Evolutionary conservation across 2,113 vertebrate species (phyloP).

Genomic region (Hylia prasina): DNA sequence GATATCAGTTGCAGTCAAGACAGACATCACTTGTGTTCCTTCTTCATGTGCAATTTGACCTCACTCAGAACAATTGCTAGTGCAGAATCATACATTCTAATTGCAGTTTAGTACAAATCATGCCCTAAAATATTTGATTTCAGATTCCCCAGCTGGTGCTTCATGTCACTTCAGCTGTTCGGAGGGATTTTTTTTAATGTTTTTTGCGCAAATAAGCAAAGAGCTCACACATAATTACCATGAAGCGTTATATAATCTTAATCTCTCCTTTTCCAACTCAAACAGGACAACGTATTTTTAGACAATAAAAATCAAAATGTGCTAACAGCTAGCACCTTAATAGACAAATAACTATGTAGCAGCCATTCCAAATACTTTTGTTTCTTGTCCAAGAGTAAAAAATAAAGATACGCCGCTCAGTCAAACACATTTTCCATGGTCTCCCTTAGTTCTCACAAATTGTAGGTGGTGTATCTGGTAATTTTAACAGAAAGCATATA

Average conservation of each 20-base stretch:
- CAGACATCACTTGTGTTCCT: slow-evolving; percentile 26
- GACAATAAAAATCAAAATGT: neutral
- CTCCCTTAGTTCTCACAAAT: neutral
- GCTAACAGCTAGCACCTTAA: neutral
- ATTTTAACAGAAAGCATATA: neutral
- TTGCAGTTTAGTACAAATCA: slow-evolving; percentile 63
- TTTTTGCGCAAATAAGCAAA: slow-evolving; percentile 61
- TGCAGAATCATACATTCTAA: slow-evolving; percentile 51
- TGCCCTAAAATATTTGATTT: slow-evolving; percentile 68
- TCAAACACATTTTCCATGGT: neutral
- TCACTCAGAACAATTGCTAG: slow-evolving; percentile 46
- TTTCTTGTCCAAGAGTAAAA: neutral
- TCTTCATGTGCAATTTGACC: slow-evolving; percentile 48
- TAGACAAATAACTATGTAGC: neutral
- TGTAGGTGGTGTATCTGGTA: neutral
- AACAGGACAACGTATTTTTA: neutral
- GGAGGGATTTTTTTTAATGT: slow-evolving; percentile 22
- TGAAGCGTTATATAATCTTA: slow-evolving; percentile 30
- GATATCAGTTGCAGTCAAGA: slow-evolving; percentile 4
- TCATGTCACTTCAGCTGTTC: slow-evolving; percentile 71
- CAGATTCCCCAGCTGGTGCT: slow-evolving; percentile 65
- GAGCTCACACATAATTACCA: slow-evolving; percentile 42
- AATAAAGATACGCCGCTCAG: neutral
- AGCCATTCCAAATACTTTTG: neutral
- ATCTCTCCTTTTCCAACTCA: slow-evolving; percentile 7